Evolutionary conservation across 64 coral and sea anemone species (phyloP), one percentile per base, ranked within the genome.

Genomic region (Platygyra sinensis): DNA sequence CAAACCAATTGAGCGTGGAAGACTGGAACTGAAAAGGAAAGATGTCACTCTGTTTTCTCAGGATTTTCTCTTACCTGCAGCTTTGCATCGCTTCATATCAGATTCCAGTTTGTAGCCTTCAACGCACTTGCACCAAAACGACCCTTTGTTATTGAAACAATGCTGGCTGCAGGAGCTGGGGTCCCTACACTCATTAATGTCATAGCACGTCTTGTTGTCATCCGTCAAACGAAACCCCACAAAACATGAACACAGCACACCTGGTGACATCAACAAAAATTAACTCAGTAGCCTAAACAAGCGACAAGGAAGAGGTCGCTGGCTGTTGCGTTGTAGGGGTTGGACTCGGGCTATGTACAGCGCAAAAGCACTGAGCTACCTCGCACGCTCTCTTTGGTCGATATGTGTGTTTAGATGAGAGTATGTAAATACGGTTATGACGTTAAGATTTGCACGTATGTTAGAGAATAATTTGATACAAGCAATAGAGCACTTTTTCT

Each of bases 1-100:
- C 42, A 46, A 5, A 46, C 42, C 42, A 7, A 3, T 46, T 6
- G 4, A 46, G 42, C 42, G 42, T 5, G 5, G 7, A 46, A 46
- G 42, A 4, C 3, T 46, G 3, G 42, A 5, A 46, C 42, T 46
- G 42, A 46, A 46, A 36, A 46, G 42, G 0, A 46, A 46, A 46
- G 42, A 46, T 5, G 42, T 8, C n/a, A n/a, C n/a, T n/a, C 42
- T 8, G 42, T 38, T 38, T 18, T 33, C 19, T 19, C 51, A 0
- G 8, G 15, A 30, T n/a, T 25, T 28, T 8, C 42, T 5, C 77
- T 52, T 87, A 96, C 95, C 95, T 77, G 67, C 51, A 80, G 91
- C 95, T 88, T 96, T 96, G 72, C 95, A 96, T 25, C 72, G 30
- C 31, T 71, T 93, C 89, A 72, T 64, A 32, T 96, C 88, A 20